Evolutionary conservation across 2,797 vertebrate species (phyloP).

Genomic region (Aselliscus stoliczkanus): DNA sequence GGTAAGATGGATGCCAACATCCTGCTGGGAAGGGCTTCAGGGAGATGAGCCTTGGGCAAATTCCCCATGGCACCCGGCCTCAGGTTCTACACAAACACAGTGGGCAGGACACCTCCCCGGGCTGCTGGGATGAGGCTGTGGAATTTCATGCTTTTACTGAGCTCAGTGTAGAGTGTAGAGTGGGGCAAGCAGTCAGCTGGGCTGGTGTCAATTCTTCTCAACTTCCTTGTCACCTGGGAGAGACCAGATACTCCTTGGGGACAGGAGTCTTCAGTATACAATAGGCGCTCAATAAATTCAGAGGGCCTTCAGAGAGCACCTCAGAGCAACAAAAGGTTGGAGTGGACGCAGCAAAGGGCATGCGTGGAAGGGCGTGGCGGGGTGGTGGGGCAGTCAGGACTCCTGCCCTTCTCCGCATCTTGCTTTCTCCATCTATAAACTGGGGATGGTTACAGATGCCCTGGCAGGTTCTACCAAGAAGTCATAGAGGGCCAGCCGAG

Average conservation of each 20-base stretch:
- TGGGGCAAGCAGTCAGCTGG: accelerated
- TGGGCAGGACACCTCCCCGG: background rate
- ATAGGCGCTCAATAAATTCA: background rate
- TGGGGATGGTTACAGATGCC: background rate
- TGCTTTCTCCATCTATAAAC: background rate
- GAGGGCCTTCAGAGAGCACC: background rate
- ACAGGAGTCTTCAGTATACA: too few species aligned
- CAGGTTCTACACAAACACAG: background rate
- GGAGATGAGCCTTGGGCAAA: background rate
- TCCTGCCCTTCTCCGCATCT: background rate
- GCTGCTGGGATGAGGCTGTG: background rate
- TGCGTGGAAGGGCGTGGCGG: background rate
- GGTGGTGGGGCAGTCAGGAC: background rate
- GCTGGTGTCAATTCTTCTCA: background rate
- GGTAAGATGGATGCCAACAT: background rate
- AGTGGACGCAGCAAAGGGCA: background rate
- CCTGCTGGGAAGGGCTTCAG: background rate
- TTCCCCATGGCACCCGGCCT: background rate
- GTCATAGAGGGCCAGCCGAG: background rate
- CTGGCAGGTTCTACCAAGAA: background rate
- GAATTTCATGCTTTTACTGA: background rate
- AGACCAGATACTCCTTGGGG: background rate
- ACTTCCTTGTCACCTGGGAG: background rate
- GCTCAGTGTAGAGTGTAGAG: background rate
- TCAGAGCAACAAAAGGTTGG: background rate